Conservation (phyloP, 2,113 vertebrate genomes). For the Cynoglossus semilaevis region DNA sequence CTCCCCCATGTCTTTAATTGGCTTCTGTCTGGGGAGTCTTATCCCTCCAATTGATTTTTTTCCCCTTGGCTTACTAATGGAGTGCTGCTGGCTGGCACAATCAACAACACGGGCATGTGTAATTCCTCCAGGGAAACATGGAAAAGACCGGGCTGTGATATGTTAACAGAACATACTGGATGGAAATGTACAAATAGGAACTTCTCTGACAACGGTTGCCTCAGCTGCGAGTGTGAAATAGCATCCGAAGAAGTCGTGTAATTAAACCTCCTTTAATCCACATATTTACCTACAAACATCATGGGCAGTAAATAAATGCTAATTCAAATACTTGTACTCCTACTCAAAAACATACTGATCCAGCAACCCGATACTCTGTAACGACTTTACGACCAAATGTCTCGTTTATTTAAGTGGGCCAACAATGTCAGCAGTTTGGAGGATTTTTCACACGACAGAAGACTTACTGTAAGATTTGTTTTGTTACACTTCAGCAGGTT, state of each 20-base stretch:
- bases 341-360: background rate
- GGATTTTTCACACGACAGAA: no score
- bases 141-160: constrained; percentile 12
- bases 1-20: constrained; percentile 67
- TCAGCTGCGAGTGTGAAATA: background rate
- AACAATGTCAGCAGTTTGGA: no score
- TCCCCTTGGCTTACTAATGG: constrained; percentile 31
- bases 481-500: no score
- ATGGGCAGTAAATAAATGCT: no score
- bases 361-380: no score
- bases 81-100: constrained; percentile 40
- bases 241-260: no score
- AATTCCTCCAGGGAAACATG: constrained; percentile 36
- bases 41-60: constrained; percentile 67
- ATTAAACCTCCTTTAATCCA: no score
- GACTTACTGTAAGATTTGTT: no score
- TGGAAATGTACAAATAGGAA: constrained; percentile 5
- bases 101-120: constrained; percentile 27
- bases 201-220: background rate
- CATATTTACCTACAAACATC: no score
- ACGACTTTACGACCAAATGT: no score
- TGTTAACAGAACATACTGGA: constrained; percentile 10
- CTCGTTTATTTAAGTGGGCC: no score
- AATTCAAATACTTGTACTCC: no score
- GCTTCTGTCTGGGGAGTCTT: constrained; percentile 50